Percentiles rank a stretch among this genome's conserved stretches.
phyloP scores from a whole-genome alignment of 2,797 vertebrate genomes.

The Semotilus atromaculatus region DNA sequence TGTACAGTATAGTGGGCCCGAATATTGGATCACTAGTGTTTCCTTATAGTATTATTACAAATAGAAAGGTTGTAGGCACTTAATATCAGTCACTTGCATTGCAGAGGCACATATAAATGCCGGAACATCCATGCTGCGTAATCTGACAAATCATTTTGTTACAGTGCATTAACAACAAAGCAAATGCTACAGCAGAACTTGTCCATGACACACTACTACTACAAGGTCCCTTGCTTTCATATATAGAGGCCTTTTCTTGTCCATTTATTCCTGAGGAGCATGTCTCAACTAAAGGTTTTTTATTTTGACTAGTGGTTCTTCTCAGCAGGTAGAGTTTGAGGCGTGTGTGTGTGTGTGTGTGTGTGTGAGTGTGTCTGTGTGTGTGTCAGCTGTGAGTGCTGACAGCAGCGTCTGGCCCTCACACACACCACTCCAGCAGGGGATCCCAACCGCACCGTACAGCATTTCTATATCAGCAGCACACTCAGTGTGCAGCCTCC shows the following conservation, averaged over 20 bases:
- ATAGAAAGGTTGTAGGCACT: neutral
- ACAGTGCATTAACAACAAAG: constrained; percentile 19
- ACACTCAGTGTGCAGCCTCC: constrained; percentile 56
- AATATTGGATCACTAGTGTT: neutral
- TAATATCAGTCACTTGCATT: neutral
- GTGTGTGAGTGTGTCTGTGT: constrained; percentile 46
- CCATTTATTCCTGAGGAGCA: constrained; percentile 31
- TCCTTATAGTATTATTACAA: neutral
- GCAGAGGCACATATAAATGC: neutral
- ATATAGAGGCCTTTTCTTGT: constrained; percentile 33
- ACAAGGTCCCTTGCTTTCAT: constrained; percentile 14
- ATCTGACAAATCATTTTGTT: constrained; percentile 33
- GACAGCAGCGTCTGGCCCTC: constrained; percentile 53
- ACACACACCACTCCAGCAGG: constrained; percentile 53
- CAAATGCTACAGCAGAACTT: constrained; percentile 5
- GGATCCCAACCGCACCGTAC: constrained; percentile 38
- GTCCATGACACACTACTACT: neutral
- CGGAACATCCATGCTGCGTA: constrained; percentile 16
- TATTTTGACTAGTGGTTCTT: constrained; percentile 67
- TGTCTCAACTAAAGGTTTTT: constrained; percentile 38
- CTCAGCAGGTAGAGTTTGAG: constrained; percentile 53
- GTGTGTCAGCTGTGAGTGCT: constrained; percentile 53
- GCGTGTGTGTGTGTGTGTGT: constrained; percentile 41
- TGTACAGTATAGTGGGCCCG: neutral
- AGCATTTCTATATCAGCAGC: constrained; percentile 50